phyloP scores from a whole-genome alignment of 23 tunicate genomes.

The Clavelina lepadiformis region DNA sequence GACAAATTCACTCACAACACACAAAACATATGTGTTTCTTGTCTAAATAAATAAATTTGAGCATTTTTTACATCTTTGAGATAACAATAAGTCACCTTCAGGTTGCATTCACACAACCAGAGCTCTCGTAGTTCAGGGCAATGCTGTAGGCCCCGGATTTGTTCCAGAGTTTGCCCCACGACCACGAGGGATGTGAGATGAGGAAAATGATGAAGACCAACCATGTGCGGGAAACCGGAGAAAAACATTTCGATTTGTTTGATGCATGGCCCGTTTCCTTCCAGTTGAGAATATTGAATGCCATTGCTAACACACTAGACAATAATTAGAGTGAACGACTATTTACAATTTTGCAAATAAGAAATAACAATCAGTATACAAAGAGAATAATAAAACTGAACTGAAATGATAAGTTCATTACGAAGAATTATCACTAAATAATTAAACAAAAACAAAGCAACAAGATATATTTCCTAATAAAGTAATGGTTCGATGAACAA shows the following conservation, averaged over 20 bases:
- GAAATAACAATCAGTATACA: too few relatives aligned
- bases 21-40: too few relatives aligned
- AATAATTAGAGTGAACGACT: neutral
- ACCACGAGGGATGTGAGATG: constrained; percentile 64
- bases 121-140: constrained; percentile 67
- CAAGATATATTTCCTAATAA: neutral
- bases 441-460: too few relatives aligned
- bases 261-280: constrained; percentile 57
- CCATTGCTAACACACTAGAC: constrained; percentile 87
- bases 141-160: constrained; percentile 38
- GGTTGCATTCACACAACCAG: constrained; percentile 90
- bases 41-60: neutral
- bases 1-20: too few relatives aligned
- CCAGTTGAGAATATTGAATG: constrained; percentile 69
- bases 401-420: too few relatives aligned
- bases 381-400: too few relatives aligned
- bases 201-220: constrained; percentile 75
- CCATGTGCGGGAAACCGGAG: constrained; percentile 77
- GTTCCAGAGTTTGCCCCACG: constrained; percentile 64
- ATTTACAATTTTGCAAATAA: too few relatives aligned
- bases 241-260: constrained; percentile 90
- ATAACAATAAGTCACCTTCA: constrained; percentile 27
- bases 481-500: neutral
- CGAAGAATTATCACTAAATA: too few relatives aligned
- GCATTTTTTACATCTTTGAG: neutral